Evolutionary conservation across 2,888 invertebrate genomes (phyloP).

Genomic region (Sesia apiformis): DNA sequence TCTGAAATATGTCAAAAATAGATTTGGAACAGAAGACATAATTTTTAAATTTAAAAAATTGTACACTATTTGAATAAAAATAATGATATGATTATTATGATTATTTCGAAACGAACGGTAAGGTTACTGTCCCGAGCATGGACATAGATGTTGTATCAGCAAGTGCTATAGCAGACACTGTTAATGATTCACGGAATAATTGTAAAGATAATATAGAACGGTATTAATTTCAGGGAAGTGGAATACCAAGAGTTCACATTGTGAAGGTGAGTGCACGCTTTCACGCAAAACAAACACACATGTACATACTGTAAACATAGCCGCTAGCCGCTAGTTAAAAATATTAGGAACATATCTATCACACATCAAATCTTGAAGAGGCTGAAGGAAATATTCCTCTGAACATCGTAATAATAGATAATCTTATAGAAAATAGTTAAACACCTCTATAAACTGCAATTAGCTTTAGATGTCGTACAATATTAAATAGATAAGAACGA

Average conservation of each 20-base stretch:
- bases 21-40: too few species aligned
- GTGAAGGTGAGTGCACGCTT: conserved; percentile 64
- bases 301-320: too few species aligned
- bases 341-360: too few species aligned
- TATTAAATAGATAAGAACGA: not conserved
- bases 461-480: conserved; percentile 28
- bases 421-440: not conserved
- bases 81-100: not conserved
- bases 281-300: conserved; percentile 17
- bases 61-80: too few species aligned
- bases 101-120: conserved; percentile 16
- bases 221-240: conserved; percentile 68
- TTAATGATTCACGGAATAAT: conserved; percentile 21
- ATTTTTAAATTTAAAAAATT: too few species aligned
- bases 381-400: too few species aligned
- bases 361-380: too few species aligned
- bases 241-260: conserved; percentile 51
- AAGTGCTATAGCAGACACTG: conserved; percentile 27
- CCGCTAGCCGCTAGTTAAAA: too few species aligned
- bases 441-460: not conserved
- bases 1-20: too few species aligned
- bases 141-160: conserved; percentile 62
- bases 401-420: too few species aligned
- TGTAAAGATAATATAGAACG: conserved; percentile 9
- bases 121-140: conserved; percentile 65